These are phyloP conservation scores for Arrhopalites spinosus DNA, from an alignment of 2,888 invertebrate genomes.

Conservation along the genomic window DNA sequence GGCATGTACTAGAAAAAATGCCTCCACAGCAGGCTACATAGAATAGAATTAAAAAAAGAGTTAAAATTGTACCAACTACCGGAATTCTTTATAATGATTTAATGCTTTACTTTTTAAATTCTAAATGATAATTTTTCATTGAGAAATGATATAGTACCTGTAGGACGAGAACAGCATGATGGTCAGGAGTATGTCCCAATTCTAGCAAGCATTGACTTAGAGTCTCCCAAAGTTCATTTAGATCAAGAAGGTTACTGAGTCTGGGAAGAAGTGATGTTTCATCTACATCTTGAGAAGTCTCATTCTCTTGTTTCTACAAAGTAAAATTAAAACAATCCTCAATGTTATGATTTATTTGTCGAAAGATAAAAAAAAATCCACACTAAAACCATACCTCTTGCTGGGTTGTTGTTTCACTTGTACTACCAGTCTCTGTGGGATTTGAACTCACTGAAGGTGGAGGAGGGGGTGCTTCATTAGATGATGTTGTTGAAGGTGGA, in stretches of 20 bases:
- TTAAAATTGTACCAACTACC: no score
- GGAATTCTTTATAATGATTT: no score
- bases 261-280: constrained; percentile 60
- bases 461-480: constrained; percentile 16
- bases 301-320: constrained; percentile 46
- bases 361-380: no score
- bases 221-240: constrained; percentile 77
- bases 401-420: not conserved
- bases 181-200: constrained; percentile 80
- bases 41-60: constrained; percentile 32
- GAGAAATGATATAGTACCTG: constrained; percentile 61
- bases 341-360: no score
- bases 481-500: not conserved
- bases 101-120: not conserved
- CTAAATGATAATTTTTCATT: not conserved
- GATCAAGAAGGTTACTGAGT: constrained; percentile 72
- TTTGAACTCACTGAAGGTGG: constrained; percentile 2
- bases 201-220: constrained; percentile 78
- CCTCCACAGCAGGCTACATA: constrained; percentile 85
- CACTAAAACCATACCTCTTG: not conserved
- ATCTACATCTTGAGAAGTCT: constrained; percentile 43
- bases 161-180: constrained; percentile 82
- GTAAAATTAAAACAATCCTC: no score
- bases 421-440: not conserved
- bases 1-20: constrained; percentile 87